Base-by-base conservation (phyloP, 2,797 vertebrate genomes). In the Xenops minutus region DNA sequence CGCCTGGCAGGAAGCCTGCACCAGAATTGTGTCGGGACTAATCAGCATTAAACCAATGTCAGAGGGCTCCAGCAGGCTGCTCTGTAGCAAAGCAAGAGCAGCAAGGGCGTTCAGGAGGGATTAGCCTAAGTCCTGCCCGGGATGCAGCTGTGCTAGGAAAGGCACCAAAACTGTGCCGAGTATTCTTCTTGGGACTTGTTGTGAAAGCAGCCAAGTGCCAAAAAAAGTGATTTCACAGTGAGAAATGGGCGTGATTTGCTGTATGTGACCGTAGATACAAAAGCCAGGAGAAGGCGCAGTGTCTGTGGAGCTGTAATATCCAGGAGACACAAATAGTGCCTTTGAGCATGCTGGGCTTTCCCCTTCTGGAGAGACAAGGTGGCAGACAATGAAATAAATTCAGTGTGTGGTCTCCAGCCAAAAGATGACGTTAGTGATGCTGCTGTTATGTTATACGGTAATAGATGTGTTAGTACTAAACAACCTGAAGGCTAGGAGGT, bases 1-100 rank as follows among this genome's bases (percentile, higher is more conserved):
- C 2, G 78, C 82, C 95, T 97, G 96, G 96, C 96, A 97, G 96
- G 97, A 92, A 96, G 93, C 91, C 93, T 90, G 88, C 62, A 84
- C 94, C 96, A 93, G 84, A 94, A 97, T 84, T 85, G 89, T 97
- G 74, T 96, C 20, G 29, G 87, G 84, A 90, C 85, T 97, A 96
- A 97, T 96, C 93, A 95, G 95, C 92, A 75, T 96, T 96, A 97
- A 93, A 92, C 22, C 6, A 4, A 71, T 66, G 92, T 91, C 71
- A 84, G 83, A 94, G 82, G 83, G 80, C 84, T 88, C 84, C 23
- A 37, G 82, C 82, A 64, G 49, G 32, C 91, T 95, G 81, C 86
- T 92, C 92, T 85, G 77, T 88, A 81, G 92, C 62, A 72, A 89
- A 77, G 88, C 81, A 61, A 61, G 68, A 91, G 86, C 75, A 88